phyloP scores from a whole-genome alignment of 37 sponge, comb jelly and placozoan species.

The Mnemiopsis leidyi region DNA sequence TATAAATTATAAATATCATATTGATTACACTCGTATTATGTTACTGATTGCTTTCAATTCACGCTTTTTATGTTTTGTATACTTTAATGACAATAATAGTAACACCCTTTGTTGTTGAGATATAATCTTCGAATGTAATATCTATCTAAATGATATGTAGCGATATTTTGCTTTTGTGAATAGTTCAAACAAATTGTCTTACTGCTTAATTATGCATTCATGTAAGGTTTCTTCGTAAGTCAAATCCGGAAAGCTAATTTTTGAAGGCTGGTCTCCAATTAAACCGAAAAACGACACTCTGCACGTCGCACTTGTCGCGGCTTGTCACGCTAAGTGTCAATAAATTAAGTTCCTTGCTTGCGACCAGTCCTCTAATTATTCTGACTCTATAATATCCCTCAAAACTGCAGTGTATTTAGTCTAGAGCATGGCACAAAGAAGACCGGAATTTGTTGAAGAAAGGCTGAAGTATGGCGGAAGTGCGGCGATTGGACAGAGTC shows the following conservation, averaged over 20 bases:
- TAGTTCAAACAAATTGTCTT: not conserved
- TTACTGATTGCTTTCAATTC: conserved; percentile 15
- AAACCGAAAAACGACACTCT: not conserved
- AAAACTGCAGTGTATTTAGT: not conserved
- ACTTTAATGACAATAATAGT: not conserved
- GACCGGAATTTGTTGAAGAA: not conserved
- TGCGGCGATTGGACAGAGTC: not conserved
- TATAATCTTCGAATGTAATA: not conserved
- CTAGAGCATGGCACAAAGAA: not conserved
- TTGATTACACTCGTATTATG: not conserved
- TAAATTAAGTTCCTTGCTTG: not conserved
- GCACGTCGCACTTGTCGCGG: not conserved
- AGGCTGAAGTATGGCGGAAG: no score
- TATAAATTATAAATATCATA: no score
- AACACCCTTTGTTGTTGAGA: not conserved
- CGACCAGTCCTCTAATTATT: not conserved
- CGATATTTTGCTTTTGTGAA: conserved; percentile 24
- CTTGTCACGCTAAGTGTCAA: not conserved
- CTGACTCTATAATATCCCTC: not conserved
- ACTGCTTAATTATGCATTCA: not conserved
- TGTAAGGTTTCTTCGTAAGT: not conserved
- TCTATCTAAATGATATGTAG: conserved; percentile 40
- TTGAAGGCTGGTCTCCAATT: not conserved
- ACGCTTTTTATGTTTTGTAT: conserved; percentile 56
- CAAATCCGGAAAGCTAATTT: not conserved